These are phyloP conservation scores for Antigone vipio DNA, from an alignment of 2,113 vertebrate genomes.

Conservation along the genomic window DNA sequence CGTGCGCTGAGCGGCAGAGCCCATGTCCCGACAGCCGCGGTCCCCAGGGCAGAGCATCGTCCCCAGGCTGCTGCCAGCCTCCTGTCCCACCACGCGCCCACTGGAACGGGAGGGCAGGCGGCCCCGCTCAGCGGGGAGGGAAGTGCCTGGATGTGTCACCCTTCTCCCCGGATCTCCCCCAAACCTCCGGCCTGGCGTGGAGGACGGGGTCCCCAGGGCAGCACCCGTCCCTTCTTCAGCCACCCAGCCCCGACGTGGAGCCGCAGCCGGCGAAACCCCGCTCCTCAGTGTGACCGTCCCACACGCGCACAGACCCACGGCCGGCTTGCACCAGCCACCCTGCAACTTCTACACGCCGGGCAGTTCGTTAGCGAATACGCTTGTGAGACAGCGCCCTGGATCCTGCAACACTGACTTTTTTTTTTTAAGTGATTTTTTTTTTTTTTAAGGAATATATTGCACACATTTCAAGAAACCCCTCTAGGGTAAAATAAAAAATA, in stretches of 20 bases:
- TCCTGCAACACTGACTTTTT: not conserved
- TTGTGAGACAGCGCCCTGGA: not conserved
- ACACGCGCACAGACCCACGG: not conserved
- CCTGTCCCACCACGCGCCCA: fast-evolving
- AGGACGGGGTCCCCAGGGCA: not conserved
- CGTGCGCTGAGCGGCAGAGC: fast-evolving
- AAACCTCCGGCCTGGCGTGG: no score
- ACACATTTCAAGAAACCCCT: conserved; percentile 53
- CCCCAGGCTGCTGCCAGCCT: not conserved
- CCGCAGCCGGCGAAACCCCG: fast-evolving
- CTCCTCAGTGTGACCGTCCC: not conserved
- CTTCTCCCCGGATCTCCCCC: not conserved
- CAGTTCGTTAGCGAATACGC: not conserved
- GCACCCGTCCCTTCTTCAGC: not conserved
- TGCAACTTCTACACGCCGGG: fast-evolving
- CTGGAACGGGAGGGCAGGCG: not conserved
- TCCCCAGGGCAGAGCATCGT: not conserved
- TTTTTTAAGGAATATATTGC: conserved; percentile 15
- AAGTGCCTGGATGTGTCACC: not conserved
- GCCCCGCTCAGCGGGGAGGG: not conserved
- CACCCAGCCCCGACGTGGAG: fast-evolving
- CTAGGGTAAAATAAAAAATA: conserved; percentile 68
- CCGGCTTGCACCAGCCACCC: not conserved
- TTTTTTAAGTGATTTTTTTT: not conserved
- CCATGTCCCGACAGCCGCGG: not conserved